Base-by-base conservation (phyloP, 2,797 vertebrate genomes). In the Urosaurus nigricauda region DNA sequence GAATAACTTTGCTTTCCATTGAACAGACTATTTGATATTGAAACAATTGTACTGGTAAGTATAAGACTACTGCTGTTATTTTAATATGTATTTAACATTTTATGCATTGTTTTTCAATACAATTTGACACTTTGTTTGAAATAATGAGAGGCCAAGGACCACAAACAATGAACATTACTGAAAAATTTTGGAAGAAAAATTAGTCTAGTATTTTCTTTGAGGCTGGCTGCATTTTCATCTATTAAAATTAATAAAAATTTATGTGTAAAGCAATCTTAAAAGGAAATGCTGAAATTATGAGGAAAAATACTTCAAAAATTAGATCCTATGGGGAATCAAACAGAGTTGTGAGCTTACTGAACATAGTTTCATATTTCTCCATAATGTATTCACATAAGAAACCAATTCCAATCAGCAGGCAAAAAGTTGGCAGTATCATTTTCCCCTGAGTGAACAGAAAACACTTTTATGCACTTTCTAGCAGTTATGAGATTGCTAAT, bases 311-410 rank as follows among this genome's bases (percentile, higher is more conserved):
- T 24, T 88, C 75, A 58, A 86, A 88, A 93, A 56, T 88, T 40
- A 8, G 35, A 77, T 93, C 93, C 92, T 93, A 83, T 37, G 43
- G 88, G 94, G 40, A 90, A 90, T 93, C 74, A 94, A 94, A 94
- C 93, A 92, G 94, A 94, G 93, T 93, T 92, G 84, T 94, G 93
- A 95, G 87, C 92, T 88, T 89, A n/a, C 83, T 95, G 91, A 92
- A 92, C 92, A 90, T 90, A 93, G 89, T 87, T 94, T 95, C 94
- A 86, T 92, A 90, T 95, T 94, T 92, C 93, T 93, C 77, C 70
- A n/a, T 84, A 93, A 90, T 94, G 87, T 94, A 93, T 91, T 91
- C 89, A 89, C 92, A 91, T 93, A 87, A 91, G 87, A 92, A 95
- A 89, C 74, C 92, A 92, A 94, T 93, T 94, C 83, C 88, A 90